phyloP scores from a whole-genome alignment of 2,113 vertebrate species.

The Corythaeola cristata region DNA sequence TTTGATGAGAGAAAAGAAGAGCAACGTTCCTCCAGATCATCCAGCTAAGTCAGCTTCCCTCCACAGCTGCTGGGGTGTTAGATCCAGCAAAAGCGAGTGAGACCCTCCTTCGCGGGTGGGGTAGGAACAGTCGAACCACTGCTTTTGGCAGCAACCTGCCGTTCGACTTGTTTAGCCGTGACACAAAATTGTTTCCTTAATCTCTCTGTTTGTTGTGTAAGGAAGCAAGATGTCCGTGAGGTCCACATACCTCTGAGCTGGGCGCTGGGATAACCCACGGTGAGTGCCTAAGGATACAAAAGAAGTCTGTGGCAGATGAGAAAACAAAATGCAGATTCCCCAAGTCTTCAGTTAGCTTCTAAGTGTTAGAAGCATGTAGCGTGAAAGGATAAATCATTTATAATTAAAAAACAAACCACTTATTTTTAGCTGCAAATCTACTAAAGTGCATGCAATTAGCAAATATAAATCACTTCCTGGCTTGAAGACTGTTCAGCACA shows the following conservation, averaged over 20 bases:
- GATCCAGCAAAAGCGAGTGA: background rate
- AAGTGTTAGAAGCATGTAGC: background rate
- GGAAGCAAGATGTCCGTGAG: background rate
- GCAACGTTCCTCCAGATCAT: background rate
- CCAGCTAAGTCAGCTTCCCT: background rate
- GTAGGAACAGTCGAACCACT: background rate
- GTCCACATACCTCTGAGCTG: background rate
- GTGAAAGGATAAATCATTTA: constrained; percentile 22
- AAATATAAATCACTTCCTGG: constrained; percentile 68
- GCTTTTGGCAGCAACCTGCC: background rate
- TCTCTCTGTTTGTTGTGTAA: background rate
- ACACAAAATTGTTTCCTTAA: background rate
- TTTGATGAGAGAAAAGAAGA: background rate
- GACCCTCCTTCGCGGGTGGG: background rate
- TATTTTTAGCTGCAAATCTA: constrained; percentile 70
- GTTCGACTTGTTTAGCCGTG: background rate
- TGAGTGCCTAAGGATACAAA: background rate
- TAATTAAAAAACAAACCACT: constrained; percentile 56
- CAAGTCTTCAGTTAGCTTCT: background rate
- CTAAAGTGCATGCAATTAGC: constrained; percentile 64
- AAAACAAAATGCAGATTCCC: background rate
- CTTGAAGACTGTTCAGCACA: constrained; percentile 47
- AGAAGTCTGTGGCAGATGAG: background rate
- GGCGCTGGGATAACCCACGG: background rate
- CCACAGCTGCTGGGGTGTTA: background rate